Percentiles rank a stretch among this genome's conserved stretches.
These are phyloP conservation scores for Characodon lateralis DNA, from an alignment of 2,797 vertebrate genomes.

Conservation along the genomic window DNA sequence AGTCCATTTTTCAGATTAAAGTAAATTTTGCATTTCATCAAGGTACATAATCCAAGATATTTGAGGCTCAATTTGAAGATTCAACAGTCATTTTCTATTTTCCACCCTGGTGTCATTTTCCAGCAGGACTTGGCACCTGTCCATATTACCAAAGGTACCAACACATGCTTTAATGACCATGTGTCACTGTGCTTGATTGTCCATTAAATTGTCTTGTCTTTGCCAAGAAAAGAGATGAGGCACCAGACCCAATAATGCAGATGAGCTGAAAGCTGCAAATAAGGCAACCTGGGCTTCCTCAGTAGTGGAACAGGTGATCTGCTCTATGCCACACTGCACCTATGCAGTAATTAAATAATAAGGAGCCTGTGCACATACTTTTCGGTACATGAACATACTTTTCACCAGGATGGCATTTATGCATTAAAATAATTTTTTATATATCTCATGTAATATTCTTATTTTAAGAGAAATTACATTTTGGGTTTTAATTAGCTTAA, in stretches of 20 bases:
- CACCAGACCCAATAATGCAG: not conserved
- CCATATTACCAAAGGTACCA: not conserved
- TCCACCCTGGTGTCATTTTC: not conserved
- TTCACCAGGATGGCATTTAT: not conserved
- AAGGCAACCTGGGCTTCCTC: not conserved
- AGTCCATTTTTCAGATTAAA: not conserved
- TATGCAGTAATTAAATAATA: not conserved
- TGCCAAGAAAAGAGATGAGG: not conserved
- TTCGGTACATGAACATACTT: not conserved
- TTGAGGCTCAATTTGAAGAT: not conserved
- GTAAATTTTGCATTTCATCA: not conserved
- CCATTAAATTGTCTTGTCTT: not conserved
- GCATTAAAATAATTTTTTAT: not conserved
- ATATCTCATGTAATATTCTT: not conserved
- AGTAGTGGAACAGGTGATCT: not conserved
- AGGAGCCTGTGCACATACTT: not conserved
- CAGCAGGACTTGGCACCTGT: not conserved
- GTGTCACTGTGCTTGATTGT: not conserved
- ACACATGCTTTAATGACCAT: not conserved
- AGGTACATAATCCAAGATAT: not conserved
- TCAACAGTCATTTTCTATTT: not conserved
- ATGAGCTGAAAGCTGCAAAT: not conserved
- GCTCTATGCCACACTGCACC: not conserved
- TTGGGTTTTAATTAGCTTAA: not conserved
- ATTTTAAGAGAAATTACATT: not conserved